These are phyloP conservation scores for Isurus oxyrinchus DNA, from an alignment of 2,113 vertebrate genomes.

Conservation along the genomic window DNA sequence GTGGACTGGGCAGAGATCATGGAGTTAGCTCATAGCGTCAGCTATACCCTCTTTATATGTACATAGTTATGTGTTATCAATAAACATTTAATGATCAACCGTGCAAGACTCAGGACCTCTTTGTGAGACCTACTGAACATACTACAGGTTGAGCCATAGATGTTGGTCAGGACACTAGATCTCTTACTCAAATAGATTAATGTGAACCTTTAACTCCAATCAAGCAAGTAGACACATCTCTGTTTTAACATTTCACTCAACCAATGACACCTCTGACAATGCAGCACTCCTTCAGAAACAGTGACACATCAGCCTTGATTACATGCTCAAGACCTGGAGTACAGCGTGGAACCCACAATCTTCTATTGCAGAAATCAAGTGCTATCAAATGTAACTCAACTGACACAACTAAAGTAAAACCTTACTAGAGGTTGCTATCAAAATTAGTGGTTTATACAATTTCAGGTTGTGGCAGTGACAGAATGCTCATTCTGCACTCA, in stretches of 20 bases:
- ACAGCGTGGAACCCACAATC: neutral
- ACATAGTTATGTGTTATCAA: neutral
- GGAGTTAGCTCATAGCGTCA: no score
- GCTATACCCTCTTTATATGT: no score
- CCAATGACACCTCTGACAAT: neutral
- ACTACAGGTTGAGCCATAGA: neutral
- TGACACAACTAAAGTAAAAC: neutral
- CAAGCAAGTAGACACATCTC: neutral
- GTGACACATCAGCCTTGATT: neutral
- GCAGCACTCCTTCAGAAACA: neutral
- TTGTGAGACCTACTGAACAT: no score
- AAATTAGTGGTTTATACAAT: neutral
- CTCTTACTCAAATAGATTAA: neutral
- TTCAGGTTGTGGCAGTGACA: neutral
- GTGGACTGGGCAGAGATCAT: no score
- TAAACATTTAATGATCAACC: no score
- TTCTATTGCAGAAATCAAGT: neutral
- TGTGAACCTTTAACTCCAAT: neutral
- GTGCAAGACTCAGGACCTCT: no score
- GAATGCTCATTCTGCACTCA: neutral
- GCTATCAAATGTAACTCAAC: neutral
- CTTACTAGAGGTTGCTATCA: neutral
- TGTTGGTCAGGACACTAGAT: neutral
- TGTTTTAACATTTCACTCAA: neutral
- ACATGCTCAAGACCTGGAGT: neutral